A percentile compares a stretch with the other conserved stretches of the same genome.
These are phyloP conservation scores for Drosophila mercatorum DNA, from an alignment of 2,888 invertebrate genomes.

Conservation along the genomic window DNA sequence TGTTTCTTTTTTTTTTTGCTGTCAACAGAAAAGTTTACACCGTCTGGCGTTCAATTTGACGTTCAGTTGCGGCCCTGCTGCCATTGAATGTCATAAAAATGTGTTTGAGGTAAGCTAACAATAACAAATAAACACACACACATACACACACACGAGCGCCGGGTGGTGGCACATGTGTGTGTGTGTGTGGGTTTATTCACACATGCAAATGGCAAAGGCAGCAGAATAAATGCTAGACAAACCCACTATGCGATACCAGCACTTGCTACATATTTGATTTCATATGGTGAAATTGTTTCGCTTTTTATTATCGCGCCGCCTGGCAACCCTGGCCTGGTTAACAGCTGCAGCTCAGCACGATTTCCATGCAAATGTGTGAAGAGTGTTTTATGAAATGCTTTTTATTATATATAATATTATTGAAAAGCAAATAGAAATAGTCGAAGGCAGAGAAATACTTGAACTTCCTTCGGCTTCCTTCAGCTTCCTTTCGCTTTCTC, in stretches of 20 bases:
- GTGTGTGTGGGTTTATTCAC: conserved; percentile 28
- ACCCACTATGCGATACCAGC: conserved; percentile 39
- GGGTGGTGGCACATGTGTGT: neutral
- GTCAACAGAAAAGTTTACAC: conserved; percentile 54
- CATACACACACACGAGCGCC: too few relatives aligned
- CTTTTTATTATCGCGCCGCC: neutral
- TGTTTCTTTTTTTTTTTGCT: neutral
- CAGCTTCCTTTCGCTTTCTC: neutral
- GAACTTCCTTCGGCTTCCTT: neutral
- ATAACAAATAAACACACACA: conserved; percentile 74
- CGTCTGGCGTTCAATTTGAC: conserved; percentile 39
- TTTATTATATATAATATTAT: neutral
- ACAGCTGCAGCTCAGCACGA: neutral
- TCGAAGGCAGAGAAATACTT: neutral
- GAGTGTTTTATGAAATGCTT: neutral
- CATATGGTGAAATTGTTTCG: conserved; percentile 2
- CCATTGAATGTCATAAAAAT: conserved; percentile 76
- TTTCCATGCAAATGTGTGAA: neutral
- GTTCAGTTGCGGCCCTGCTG: conserved; percentile 44
- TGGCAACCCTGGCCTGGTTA: conserved; percentile 5
- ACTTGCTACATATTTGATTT: conserved; percentile 9
- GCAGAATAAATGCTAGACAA: conserved; percentile 17
- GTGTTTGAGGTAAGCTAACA: conserved; percentile 79
- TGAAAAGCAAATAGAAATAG: neutral
- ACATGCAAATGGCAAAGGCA: conserved; percentile 50